Conservation (phyloP, 1,140 invertebrate genomes). For the Neelides sp. region DNA sequence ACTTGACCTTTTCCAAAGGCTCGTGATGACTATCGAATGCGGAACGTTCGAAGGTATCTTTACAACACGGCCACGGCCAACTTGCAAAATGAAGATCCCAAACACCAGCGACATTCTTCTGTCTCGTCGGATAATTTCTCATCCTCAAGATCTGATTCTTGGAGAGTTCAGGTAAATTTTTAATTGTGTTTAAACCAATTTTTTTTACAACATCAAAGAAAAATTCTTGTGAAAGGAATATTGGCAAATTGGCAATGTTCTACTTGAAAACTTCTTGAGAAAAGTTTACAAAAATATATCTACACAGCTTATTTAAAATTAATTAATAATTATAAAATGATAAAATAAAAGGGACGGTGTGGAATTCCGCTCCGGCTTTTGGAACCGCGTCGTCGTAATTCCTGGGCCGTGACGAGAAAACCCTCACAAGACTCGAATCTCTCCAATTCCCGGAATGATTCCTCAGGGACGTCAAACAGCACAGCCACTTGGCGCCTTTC, state of each 20-base stretch:
- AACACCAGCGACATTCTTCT: slow-evolving; percentile 58
- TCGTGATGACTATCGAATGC: slow-evolving; percentile 28
- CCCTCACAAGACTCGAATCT: slow-evolving; percentile 80
- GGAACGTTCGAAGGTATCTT: slow-evolving; percentile 32
- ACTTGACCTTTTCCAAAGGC: slow-evolving; percentile 24
- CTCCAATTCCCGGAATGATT: slow-evolving; percentile 65
- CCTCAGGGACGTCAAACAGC: slow-evolving; percentile 70
- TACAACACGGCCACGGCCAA: slow-evolving; percentile 28
- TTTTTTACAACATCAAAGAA: too few species aligned
- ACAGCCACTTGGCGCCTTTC: slow-evolving; percentile 73
- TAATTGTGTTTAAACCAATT: too few species aligned
- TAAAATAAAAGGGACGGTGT: slow-evolving; percentile 44
- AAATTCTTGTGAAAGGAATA: too few species aligned
- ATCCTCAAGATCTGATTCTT: slow-evolving; percentile 67
- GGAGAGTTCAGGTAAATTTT: slow-evolving; percentile 42
- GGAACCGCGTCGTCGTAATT: slow-evolving; percentile 61
- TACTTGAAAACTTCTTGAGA: too few species aligned
- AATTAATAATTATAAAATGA: too few species aligned
- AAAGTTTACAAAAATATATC: too few species aligned
- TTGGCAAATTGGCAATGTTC: too few species aligned
- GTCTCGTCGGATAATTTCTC: slow-evolving; percentile 81
- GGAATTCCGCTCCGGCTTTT: slow-evolving; percentile 57
- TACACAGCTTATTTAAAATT: too few species aligned
- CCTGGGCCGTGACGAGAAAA: slow-evolving; percentile 75
- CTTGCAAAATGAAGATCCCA: slow-evolving; percentile 25